Evolutionary conservation across 2,888 invertebrate genomes (phyloP), one percentile per base, ranked within the genome.

Genomic region (Stenichneumon culpator): DNA sequence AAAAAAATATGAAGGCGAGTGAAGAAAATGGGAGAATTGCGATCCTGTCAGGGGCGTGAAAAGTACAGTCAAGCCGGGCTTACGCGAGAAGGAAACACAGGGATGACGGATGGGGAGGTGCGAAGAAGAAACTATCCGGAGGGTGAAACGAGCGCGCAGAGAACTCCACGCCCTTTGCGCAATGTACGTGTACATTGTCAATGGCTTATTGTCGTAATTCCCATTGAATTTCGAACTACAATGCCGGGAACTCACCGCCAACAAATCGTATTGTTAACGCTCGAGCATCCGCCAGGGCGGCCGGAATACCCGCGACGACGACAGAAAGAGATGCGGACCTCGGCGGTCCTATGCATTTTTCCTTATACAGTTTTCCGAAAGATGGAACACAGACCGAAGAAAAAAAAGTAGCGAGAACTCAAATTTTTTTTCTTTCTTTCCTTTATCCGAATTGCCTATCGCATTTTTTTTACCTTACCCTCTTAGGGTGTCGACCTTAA

Each of bases 21-120:
- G 9, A 22, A 39, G 50, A 32, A 16, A 54, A 72, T 0, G 32
- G 44, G 67, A 63, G 68, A 60, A 70, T 75, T 22, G 75, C 36
- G 28, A 72, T 25, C 68, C 52, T 50, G 73, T 28, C 57, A 90
- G 92, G 93, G 93, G 93, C 93, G 93, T 93, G 93, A 93, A 93
- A 93, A 92, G 92, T 92, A 92, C 92, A 93, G 92, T 93, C 93
- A 90, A 91, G 90, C 90, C 89, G 90, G n/a, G 91, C 91, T 92
- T 91, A 69, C 50, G 67, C 70, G 70, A 60, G 83, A 72, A 57
- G 69, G 47, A 85, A 85, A 75, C 47, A 77, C 69, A 19, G 69
- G 70, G 60, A 79, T 72, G 72, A 50, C 60, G 84, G 63, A 65
- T 22, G 60, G 65, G 25, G 72, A 67, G 67, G 50, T 50, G 67